Conservation (phyloP, 1,140 invertebrate genomes). For the Scaptomyza pallida region DNA sequence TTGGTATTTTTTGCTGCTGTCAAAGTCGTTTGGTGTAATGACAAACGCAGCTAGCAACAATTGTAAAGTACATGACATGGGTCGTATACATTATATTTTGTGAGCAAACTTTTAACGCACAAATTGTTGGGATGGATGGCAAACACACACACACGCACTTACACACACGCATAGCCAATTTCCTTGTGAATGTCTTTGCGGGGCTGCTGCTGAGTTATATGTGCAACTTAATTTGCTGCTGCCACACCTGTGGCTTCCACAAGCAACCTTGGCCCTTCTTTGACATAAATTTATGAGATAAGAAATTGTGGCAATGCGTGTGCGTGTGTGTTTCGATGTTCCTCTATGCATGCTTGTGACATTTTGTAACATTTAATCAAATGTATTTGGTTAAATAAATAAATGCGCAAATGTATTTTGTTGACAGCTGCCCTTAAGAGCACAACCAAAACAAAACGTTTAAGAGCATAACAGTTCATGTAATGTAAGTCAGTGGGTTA, state of each 20-base stretch:
- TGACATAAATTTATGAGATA: constrained; percentile 69
- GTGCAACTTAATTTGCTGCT: constrained; percentile 77
- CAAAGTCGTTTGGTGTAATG: constrained; percentile 65
- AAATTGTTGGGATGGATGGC: constrained; percentile 24
- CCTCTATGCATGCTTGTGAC: constrained; percentile 3
- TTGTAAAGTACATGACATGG: constrained; percentile 73
- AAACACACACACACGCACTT: constrained; percentile 6
- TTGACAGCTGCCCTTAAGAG: constrained; percentile 29
- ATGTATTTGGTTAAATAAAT: constrained; percentile 65
- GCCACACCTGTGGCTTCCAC: constrained; percentile 74
- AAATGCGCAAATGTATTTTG: constrained; percentile 38
- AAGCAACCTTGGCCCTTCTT: constrained; percentile 62
- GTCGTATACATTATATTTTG: constrained; percentile 69
- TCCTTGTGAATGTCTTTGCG: constrained; percentile 58
- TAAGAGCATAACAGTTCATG: constrained; percentile 37
- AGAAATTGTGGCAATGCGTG: constrained; percentile 1
- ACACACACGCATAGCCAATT: constrained; percentile 45
- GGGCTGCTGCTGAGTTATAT: constrained; percentile 76
- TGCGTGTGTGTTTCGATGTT: background rate
- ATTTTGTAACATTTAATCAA: constrained; percentile 70
- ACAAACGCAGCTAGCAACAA: constrained; percentile 71
- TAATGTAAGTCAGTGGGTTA: constrained; percentile 36
- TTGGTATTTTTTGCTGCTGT: constrained; percentile 37
- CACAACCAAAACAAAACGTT: background rate
- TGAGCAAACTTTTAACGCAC: constrained; percentile 51